These are phyloP conservation scores for Corydoras maculifer DNA, from an alignment of 2,113 vertebrate genomes.

Conservation along the genomic window DNA sequence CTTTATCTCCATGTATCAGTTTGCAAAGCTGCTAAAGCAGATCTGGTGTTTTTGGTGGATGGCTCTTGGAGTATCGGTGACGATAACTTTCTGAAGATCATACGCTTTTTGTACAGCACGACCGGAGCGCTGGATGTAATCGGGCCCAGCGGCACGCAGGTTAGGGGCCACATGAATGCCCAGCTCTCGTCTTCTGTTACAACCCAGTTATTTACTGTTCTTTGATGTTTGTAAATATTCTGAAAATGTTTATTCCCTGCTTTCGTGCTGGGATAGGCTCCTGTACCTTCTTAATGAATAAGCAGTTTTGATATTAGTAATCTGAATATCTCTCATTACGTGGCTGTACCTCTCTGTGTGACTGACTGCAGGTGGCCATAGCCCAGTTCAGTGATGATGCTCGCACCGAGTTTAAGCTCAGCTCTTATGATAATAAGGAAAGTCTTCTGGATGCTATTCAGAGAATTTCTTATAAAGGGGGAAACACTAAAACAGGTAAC, in stretches of 20 bases:
- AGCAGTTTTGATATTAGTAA: no score
- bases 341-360: neutral
- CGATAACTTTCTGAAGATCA: constrained; percentile 95
- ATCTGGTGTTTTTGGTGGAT: constrained; percentile 91
- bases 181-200: neutral
- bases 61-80: constrained; percentile 98
- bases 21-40: constrained; percentile 86
- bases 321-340: neutral
- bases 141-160: constrained; percentile 86
- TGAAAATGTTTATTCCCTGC: no score
- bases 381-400: constrained; percentile 94
- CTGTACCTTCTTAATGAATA: no score
- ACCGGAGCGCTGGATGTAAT: constrained; percentile 83
- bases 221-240: neutral
- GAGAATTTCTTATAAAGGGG: constrained; percentile 89
- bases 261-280: no score
- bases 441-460: constrained; percentile 86
- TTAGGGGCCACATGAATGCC: constrained; percentile 36
- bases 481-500: constrained; percentile 92
- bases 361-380: constrained; percentile 81
- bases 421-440: constrained; percentile 79
- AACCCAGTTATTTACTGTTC: neutral
- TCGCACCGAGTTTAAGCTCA: constrained; percentile 89
- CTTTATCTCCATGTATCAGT: constrained; percentile 59
- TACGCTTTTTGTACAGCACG: constrained; percentile 84